Evolutionary conservation across 2,888 invertebrate species (phyloP).

Genomic region (Adineta ricciae): DNA sequence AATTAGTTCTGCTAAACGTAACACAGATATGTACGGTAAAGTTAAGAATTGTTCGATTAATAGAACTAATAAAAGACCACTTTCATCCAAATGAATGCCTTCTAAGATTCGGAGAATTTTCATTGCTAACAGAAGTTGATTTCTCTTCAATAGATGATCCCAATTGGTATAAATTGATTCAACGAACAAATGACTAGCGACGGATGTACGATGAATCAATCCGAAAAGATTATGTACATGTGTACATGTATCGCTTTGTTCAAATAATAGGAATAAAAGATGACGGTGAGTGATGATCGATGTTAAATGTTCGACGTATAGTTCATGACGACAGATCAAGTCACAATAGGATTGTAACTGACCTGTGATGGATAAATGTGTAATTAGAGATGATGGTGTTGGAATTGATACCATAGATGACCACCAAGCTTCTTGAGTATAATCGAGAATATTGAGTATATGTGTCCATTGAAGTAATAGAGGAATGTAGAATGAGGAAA

Average conservation of each 20-base stretch:
- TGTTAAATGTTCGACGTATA: constrained; percentile 19
- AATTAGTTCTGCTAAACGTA: constrained; percentile 63
- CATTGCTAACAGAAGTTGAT: constrained; percentile 35
- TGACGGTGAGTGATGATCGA: background rate
- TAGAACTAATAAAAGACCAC: constrained; percentile 61
- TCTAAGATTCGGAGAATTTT: constrained; percentile 63
- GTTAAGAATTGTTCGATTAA: constrained; percentile 60
- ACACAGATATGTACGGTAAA: constrained; percentile 61
- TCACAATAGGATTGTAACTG: constrained; percentile 5
- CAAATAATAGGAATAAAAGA: constrained; percentile 28
- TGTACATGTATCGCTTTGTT: constrained; percentile 14
- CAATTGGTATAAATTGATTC: constrained; percentile 63
- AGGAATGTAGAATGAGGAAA: background rate
- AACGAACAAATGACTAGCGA: constrained; percentile 63
- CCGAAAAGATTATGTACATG: constrained; percentile 40
- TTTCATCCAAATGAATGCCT: constrained; percentile 59
- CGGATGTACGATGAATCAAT: constrained; percentile 58
- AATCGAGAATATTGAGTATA: constrained; percentile 63
- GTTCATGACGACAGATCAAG: constrained; percentile 6
- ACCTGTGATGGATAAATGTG: background rate
- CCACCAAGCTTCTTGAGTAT: constrained; percentile 64
- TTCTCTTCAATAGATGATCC: constrained; percentile 50
- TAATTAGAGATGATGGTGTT: background rate
- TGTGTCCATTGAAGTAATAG: constrained; percentile 64
- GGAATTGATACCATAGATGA: background rate